Evolutionary conservation across 2,113 vertebrate species (phyloP).

Genomic region (Rhinogobius similis): DNA sequence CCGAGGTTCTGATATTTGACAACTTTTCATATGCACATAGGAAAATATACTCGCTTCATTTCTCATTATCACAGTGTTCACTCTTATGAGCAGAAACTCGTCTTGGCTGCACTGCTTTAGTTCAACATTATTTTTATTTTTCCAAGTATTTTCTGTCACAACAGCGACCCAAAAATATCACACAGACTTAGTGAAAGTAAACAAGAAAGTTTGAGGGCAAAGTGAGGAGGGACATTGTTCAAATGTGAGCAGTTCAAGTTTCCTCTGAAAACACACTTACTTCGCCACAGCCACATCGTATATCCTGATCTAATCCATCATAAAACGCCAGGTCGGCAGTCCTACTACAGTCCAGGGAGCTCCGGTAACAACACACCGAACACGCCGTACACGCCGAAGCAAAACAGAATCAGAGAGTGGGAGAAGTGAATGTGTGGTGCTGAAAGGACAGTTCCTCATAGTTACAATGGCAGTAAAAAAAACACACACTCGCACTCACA

Average conservation of each 20-base stretch:
- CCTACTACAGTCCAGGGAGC: slow-evolving; percentile 28
- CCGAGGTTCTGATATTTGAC: too few relatives aligned
- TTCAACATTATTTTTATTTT: slow-evolving; percentile 39
- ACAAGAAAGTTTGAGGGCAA: not conserved
- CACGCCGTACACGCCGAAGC: not conserved
- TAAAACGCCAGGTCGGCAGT: slow-evolving; percentile 41
- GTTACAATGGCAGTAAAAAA: not conserved
- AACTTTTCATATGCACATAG: too few relatives aligned
- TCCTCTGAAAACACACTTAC: slow-evolving; percentile 1
- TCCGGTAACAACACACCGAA: slow-evolving; percentile 21
- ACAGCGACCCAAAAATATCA: slow-evolving; percentile 20
- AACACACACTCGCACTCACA: not conserved
- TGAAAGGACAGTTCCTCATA: slow-evolving; percentile 37
- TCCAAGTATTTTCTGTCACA: slow-evolving; percentile 15
- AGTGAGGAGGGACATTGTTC: not conserved
- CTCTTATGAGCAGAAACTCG: not conserved
- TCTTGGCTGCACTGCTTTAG: slow-evolving; percentile 5
- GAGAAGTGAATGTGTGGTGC: slow-evolving; percentile 18
- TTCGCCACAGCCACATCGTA: not conserved
- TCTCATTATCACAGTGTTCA: too few relatives aligned
- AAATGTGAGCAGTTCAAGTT: slow-evolving; percentile 8
- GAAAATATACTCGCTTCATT: too few relatives aligned
- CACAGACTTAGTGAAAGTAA: slow-evolving; percentile 17
- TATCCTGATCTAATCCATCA: slow-evolving; percentile 46
- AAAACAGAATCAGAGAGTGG: not conserved